Conservation (phyloP, 23 tunicate genomes). For the Oikopleura dioica region DNA sequence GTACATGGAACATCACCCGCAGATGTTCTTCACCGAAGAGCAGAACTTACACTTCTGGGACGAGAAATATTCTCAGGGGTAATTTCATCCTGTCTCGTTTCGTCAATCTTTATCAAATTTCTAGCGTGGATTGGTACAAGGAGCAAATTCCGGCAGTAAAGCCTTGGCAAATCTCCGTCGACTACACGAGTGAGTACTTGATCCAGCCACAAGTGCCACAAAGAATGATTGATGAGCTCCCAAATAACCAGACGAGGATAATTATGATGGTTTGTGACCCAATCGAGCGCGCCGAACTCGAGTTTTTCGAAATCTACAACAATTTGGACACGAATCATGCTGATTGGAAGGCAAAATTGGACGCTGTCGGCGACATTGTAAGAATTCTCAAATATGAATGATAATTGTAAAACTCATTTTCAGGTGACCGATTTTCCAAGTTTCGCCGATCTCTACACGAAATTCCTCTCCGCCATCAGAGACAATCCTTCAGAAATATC, state of each 20-base stretch:
- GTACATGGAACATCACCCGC: conserved; percentile 4
- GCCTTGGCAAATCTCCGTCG: neutral
- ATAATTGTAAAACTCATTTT: too few relatives aligned
- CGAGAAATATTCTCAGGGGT: neutral
- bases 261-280: conserved; percentile 14
- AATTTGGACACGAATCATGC: neutral
- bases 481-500: neutral
- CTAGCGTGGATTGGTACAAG: neutral
- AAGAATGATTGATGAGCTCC: neutral
- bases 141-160: neutral
- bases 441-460: neutral
- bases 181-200: neutral
- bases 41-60: neutral
- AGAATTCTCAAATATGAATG: too few relatives aligned
- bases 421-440: neutral
- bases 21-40: neutral
- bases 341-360: neutral
- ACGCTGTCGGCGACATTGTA: neutral
- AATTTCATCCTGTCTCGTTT: too few relatives aligned
- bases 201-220: neutral
- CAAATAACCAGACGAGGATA: neutral
- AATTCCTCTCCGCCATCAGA: neutral
- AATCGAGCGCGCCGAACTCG: neutral
- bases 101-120: too few relatives aligned
- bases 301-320: neutral